Evolutionary conservation across 1,140 invertebrate genomes (phyloP), one percentile per base, ranked within the genome.

Genomic region (Drosophila hydei): DNA sequence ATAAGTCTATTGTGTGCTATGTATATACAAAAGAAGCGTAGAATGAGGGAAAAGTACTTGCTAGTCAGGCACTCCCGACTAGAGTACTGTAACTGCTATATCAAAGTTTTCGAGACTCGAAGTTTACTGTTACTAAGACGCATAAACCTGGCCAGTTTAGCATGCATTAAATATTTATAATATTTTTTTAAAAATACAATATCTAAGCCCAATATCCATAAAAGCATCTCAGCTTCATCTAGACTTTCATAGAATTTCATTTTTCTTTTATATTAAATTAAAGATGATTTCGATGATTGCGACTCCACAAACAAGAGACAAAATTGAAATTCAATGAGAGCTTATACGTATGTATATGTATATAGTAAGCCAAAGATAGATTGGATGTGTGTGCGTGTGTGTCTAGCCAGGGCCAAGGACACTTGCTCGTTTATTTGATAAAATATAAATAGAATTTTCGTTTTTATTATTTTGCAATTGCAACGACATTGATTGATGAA

Each of bases 401-500:
- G 43, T 21, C 16, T 21, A 12, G 12, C 18, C 43, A 45, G 43
- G 43, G 11, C 38, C 61, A 59, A 16, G 45, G 25, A 61, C 60
- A 50, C 30, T 23, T 16, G 27, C 27, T 45, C 67, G 23, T 45
- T 43, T 14, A 42, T 43, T 43, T 27, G 8, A 25, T 27, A 12
- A 56, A 43, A 23, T 23, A 55, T 55, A 43, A 56, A 56, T 43
- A 43, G 19, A 27, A 43, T 56, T 56, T 56, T 18, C 4, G 8
- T 56, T 12, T 55, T 55, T 55, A 40, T 40, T 36, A 43, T 25
- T 56, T 43, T 43, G 21, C 52, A 55, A 42, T 40, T 55, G 60
- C 65, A 84, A 67, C 60, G 83, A 87, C 83, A 78, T 78, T 87
- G 81, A 88, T 87, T 88, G 83, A 87, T 87, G 83, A 72, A 78